Base-by-base conservation (phyloP, 2,797 vertebrate species). In the Hippocampus kuda region DNA sequence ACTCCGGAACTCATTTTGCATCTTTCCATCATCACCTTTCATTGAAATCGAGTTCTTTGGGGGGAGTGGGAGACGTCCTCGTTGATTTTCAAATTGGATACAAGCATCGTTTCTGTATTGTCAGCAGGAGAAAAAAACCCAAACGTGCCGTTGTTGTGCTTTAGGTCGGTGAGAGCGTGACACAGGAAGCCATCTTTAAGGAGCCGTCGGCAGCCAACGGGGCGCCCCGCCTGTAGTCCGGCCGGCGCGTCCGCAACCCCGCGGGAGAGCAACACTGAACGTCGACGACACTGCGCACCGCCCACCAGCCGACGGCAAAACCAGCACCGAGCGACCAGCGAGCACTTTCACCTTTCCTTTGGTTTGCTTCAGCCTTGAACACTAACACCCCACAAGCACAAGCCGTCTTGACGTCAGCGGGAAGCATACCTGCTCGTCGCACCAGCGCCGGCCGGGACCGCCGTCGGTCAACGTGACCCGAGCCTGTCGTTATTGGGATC, bases 81-180 rank as follows among this genome's bases (percentile, higher is more conserved):
- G 34, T 38, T 38, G 34, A 38, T 38, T 38, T 38, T 38, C 34
- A 38, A 34, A 34, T 34, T 7, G 34, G 34, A 38, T 38, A 7
- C 34, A 8, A 38, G 34, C 34, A 38, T 38, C 34, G n/a, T n/a
- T n/a, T n/a, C n/a, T n/a, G n/a, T n/a, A n/a, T n/a, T n/a, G n/a
- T n/a, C n/a, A n/a, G n/a, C n/a, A n/a, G n/a, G n/a, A n/a, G n/a
- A 46, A 46, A 46, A 12, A 38, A 7, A 30, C n/a, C n/a, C 34
- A 38, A 38, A 38, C n/a, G 53, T 56, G 56, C 20, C 5, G 2
- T 20, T 12, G 27, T 62, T 71, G 5, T 71, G 63, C 73, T 75
- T 42, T 79, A 99, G 97, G 96, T 98, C 80, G 95, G 94, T 82
- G 92, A 95, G 71, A 95, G 92, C 49, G 90, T 98, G 75, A 92